These are phyloP conservation scores for Paratrypauchen microcephalus DNA, from an alignment of 2,797 vertebrate genomes.

Conservation along the genomic window DNA sequence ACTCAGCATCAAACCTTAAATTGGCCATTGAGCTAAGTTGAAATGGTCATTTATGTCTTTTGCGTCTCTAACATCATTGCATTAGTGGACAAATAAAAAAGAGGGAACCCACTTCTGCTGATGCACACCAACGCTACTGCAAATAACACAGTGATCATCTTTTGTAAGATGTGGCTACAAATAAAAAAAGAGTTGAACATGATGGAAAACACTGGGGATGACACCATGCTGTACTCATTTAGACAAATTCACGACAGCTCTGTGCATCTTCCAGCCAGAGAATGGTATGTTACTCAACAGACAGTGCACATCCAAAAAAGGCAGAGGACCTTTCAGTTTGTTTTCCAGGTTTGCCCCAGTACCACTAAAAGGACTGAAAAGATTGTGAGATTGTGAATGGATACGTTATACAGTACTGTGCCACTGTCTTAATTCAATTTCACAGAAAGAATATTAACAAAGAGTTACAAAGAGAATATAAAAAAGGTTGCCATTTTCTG, in stretches of 20 bases:
- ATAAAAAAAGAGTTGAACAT: constrained; percentile 36
- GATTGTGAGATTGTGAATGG: not conserved
- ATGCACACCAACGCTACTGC: constrained; percentile 47
- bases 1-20: constrained; percentile 20
- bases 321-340: constrained; percentile 49
- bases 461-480: not conserved
- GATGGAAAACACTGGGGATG: constrained; percentile 43
- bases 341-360: constrained; percentile 43
- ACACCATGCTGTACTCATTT: constrained; percentile 19
- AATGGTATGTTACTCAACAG: constrained; percentile 4
- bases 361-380: constrained; percentile 27
- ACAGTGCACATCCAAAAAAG: constrained; percentile 42
- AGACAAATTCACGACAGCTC: constrained; percentile 25
- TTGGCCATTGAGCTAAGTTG: constrained; percentile 27
- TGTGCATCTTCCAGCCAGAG: constrained; percentile 29
- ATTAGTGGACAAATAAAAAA: constrained; percentile 26
- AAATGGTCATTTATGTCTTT: constrained; percentile 16
- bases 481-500: not conserved
- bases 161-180: constrained; percentile 54
- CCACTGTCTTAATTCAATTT: not conserved
- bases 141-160: constrained; percentile 62
- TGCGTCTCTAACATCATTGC: constrained; percentile 23
- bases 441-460: not conserved
- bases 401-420: not conserved
- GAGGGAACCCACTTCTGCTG: constrained; percentile 29